Base-by-base conservation (phyloP, 2,113 vertebrate species). In the Chitala chitala region DNA sequence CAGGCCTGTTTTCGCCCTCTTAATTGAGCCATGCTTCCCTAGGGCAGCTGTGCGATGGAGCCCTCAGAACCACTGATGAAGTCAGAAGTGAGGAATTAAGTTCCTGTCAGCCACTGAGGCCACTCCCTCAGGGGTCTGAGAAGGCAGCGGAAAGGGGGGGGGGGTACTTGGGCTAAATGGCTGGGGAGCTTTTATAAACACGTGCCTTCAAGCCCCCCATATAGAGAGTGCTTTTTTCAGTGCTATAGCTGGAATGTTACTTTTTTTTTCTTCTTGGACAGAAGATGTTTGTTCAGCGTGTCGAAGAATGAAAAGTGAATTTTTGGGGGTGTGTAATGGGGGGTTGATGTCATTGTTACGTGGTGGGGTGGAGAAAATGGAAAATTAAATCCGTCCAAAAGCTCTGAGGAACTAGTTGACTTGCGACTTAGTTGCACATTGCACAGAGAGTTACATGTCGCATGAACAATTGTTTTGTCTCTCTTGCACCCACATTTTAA, bases 381-480 rank as follows among this genome's bases (percentile, higher is more conserved):
- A 36, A 81, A 86, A 82, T 83, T 69, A 82, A 81, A 81, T 86
- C 79, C 78, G 80, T 84, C 80, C 61, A 66, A 82, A 83, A 85
- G 79, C 84, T 84, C 77, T 48, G 66, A 83, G 82, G 82, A 83
- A 78, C 72, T 40, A 69, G 78, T 26, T 59, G 56, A 64, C 61
- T 53, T 42, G 29, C 1, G 73, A 73, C 82, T 83, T 83, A 78
- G 86, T 87, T 81, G 82, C 82, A 87, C 87, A 84, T 48, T 29
- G 81, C 78, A 74, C 79, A 76, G 59, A 75, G 82, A 80, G 70
- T 2, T 69, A 69, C 51, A 74, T 38, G 61, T 64, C 50, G 75
- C 17, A 29, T 31, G 29, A 17, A 12, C 58, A 13, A 56, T n/a
- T n/a, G n/a, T n/a, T n/a, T n/a, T n/a, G n/a, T n/a, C n/a, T n/a